phyloP scores from a whole-genome alignment of 2,888 invertebrate species.

The Athrips mouffetella region DNA sequence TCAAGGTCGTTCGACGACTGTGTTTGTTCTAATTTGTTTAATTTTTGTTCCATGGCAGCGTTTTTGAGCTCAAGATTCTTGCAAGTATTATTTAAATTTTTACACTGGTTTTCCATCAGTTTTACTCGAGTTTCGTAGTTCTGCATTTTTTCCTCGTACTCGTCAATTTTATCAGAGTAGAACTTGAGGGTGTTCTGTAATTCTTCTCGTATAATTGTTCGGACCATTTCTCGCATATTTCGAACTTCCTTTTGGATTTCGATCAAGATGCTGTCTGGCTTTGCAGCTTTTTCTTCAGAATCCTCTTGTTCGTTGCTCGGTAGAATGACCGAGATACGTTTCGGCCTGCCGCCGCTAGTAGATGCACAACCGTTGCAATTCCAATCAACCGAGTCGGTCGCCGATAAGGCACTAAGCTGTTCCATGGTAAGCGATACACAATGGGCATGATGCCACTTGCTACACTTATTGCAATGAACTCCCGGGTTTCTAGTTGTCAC shows the following conservation, averaged over 20 bases:
- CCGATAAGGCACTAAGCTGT: background rate
- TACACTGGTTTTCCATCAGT: background rate
- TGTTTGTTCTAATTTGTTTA: background rate
- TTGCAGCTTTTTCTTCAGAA: background rate
- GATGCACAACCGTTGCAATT: no score
- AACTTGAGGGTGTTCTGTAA: background rate
- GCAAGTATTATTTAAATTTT: background rate
- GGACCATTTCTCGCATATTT: background rate
- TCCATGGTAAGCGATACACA: background rate
- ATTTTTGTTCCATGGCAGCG: background rate
- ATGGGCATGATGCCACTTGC: background rate
- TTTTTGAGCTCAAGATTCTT: background rate
- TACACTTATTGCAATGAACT: background rate
- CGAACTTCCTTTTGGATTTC: background rate
- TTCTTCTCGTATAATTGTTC: background rate
- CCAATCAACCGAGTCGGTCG: no score
- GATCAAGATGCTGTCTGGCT: background rate
- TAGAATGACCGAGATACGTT: background rate
- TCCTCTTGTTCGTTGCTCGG: background rate
- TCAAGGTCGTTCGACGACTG: background rate
- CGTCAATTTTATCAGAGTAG: background rate
- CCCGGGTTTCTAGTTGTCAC: background rate
- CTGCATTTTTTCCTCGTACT: background rate
- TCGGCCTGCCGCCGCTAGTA: background rate
- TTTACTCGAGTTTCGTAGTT: background rate